These are phyloP conservation scores for Myioborus miniatus DNA, from an alignment of 2,797 vertebrate genomes.

Conservation along the genomic window DNA sequence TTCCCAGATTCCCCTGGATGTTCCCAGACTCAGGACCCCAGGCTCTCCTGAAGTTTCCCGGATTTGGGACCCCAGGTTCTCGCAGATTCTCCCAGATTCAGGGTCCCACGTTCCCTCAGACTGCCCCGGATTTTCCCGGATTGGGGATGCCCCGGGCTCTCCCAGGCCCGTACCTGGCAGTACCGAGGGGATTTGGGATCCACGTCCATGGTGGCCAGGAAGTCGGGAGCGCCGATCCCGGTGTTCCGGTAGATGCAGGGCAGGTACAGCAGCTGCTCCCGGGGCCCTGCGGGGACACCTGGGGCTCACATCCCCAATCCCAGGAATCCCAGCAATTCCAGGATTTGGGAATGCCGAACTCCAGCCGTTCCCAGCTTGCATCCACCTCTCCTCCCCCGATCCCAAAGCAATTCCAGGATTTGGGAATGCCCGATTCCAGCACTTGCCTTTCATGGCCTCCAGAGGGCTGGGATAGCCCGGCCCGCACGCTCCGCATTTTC, in stretches of 20 bases:
- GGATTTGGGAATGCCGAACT: too few relatives aligned
- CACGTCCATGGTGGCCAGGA: constrained; percentile 91
- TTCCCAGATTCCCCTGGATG: too few relatives aligned
- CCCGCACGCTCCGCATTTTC: neutral
- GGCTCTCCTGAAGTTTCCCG: too few relatives aligned
- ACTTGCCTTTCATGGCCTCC: neutral
- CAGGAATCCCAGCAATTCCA: too few relatives aligned
- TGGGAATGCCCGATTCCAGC: neutral
- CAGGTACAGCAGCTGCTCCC: constrained; percentile 89
- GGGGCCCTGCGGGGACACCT: constrained; percentile 72
- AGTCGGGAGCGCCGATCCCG: constrained; percentile 54
- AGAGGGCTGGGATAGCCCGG: neutral
- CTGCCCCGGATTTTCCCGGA: accelerated
- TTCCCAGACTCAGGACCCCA: too few relatives aligned
- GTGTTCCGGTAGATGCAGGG: constrained; percentile 89
- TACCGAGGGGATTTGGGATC: constrained; percentile 83
- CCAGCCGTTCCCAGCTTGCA: neutral
- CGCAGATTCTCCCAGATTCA: accelerated
- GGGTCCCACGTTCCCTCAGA: neutral
- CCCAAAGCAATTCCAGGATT: neutral
- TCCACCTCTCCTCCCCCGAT: too few relatives aligned
- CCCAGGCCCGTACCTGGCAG: constrained; percentile 21
- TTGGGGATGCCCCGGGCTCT: neutral
- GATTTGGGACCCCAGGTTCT: too few relatives aligned
- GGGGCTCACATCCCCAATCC: neutral